A percentile compares a stretch with the other conserved stretches of the same genome.
phyloP scores from a whole-genome alignment of 2,113 vertebrate species.

The Solea senegalensis region DNA sequence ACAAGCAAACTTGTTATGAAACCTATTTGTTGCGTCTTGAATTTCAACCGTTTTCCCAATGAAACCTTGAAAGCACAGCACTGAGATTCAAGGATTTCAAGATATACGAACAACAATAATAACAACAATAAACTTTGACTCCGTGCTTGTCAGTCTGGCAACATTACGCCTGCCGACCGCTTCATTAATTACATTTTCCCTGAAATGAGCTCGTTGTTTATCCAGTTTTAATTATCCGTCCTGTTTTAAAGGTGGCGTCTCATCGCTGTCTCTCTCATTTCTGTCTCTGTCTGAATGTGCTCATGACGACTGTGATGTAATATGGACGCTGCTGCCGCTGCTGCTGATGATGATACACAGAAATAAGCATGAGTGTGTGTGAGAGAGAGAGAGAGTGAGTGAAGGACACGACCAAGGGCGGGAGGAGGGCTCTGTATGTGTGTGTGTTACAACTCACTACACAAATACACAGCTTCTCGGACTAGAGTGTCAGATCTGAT shows the following conservation, averaged over 20 bases:
- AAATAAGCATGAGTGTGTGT: slow-evolving; percentile 19
- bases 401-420: slow-evolving; percentile 65
- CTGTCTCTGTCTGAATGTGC: slow-evolving; percentile 30
- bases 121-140: not conserved
- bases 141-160: slow-evolving; percentile 33
- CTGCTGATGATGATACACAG: slow-evolving; percentile 20
- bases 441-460: not conserved
- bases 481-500: too few species aligned
- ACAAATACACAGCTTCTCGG: too few species aligned
- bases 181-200: slow-evolving; percentile 62
- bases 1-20: too few species aligned
- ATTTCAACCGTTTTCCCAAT: too few species aligned
- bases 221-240: slow-evolving; percentile 62
- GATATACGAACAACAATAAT: not conserved
- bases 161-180: slow-evolving; percentile 24
- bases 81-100: too few species aligned
- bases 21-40: too few species aligned
- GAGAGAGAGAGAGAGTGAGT: slow-evolving; percentile 21
- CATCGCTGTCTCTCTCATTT: slow-evolving; percentile 36
- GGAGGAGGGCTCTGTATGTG: slow-evolving; percentile 29
- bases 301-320: slow-evolving; percentile 27
- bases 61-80: too few species aligned
- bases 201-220: slow-evolving; percentile 60
- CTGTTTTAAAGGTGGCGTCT: slow-evolving; percentile 21
- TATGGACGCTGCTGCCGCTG: not conserved